These are phyloP conservation scores for Clostera curtula DNA, from an alignment of 2,888 invertebrate species.

Conservation along the genomic window DNA sequence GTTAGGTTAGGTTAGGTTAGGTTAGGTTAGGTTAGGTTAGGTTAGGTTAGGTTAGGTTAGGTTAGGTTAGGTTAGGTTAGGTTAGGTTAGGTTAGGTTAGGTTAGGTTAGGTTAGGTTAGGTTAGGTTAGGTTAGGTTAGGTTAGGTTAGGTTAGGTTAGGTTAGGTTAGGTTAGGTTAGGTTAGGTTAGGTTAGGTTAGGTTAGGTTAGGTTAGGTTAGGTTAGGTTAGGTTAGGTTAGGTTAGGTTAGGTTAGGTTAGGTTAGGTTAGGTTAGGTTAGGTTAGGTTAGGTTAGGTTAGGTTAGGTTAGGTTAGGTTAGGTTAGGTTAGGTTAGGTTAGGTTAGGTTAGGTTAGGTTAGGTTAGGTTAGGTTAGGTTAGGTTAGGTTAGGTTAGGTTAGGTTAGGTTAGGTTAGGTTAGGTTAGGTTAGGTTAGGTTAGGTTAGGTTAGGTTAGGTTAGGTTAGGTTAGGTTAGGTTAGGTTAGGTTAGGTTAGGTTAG, in stretches of 20 bases:
- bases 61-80: slow-evolving; percentile 8
- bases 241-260: slow-evolving; percentile 8
- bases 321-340: slow-evolving; percentile 8
- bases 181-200: slow-evolving; percentile 8
- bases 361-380: slow-evolving; percentile 8
- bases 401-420: slow-evolving; percentile 8
- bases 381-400: slow-evolving; percentile 8
- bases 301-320: slow-evolving; percentile 8
- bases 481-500: slow-evolving; percentile 7
- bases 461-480: slow-evolving; percentile 8
- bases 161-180: slow-evolving; percentile 8
- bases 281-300: slow-evolving; percentile 8
- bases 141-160: slow-evolving; percentile 8
- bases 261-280: slow-evolving; percentile 8
- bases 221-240: slow-evolving; percentile 8
- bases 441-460: slow-evolving; percentile 8
- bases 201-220: slow-evolving; percentile 8
- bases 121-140: slow-evolving; percentile 8
- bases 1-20: slow-evolving; percentile 8
- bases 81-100: slow-evolving; percentile 8
- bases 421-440: slow-evolving; percentile 8
- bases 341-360: slow-evolving; percentile 8
- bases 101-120: slow-evolving; percentile 8
- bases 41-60: slow-evolving; percentile 8
- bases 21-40: slow-evolving; percentile 8